Base-by-base conservation (phyloP, 2,888 invertebrate genomes). In the Pseudococcus longispinus region DNA sequence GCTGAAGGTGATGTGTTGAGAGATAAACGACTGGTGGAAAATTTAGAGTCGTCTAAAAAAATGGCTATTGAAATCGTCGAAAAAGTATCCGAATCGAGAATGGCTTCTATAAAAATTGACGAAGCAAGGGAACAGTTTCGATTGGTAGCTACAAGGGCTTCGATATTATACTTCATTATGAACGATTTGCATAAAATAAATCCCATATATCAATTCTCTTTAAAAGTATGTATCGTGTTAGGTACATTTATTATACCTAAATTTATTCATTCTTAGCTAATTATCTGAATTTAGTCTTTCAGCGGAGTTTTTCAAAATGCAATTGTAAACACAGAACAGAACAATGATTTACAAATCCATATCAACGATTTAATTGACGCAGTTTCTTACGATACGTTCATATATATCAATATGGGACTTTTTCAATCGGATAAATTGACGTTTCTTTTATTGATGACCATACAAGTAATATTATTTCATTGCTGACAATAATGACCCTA, bases 181-280 rank as follows among this genome's bases (percentile, higher is more conserved):
- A 98, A 97, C 90, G 98, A 98, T 90, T 91, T 98, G 84, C 94
- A 95, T 91, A 96, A 96, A 91, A 97, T 98, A 89, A 97, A 98
- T 91, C 96, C 96, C 77, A 96, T 98, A 90, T 98, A 98, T 91
- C 97, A 98, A 91, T 98, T 98, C 91, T 98, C 98, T 0, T 91
- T 98, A 87, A 98, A 98, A 91, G 92, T 92, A 88, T 83, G 44
- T 55, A 51, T 51, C n/a, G 8, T 2, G 37, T 0, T 9, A 37
- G 9, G 37, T 51, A 51, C n/a, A 3, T n/a, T n/a, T 37, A 37
- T 37, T n/a, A 9, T 5, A 37, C 37, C n/a, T n/a, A 51, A n/a
- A n/a, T n/a, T 51, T 6, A 29, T 77, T 15, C 26, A n/a, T 46
- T 15, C 3, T 15, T 11, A 15, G 13, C 15, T 32, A 15, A 32